Base-by-base conservation (phyloP, 2,797 vertebrate genomes). In the Nothura maculosa region DNA sequence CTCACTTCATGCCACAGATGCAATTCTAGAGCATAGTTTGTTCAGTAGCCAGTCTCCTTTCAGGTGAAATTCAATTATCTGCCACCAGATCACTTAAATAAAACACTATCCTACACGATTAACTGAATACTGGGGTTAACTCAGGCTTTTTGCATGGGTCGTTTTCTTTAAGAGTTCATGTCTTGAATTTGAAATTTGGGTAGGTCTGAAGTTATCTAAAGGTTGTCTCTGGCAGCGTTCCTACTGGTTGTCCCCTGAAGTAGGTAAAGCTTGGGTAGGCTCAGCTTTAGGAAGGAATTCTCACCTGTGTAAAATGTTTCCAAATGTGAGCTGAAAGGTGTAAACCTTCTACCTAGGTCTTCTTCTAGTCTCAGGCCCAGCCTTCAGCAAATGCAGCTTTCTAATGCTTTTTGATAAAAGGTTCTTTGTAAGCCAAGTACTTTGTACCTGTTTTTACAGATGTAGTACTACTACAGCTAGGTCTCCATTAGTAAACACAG, bases 381-480 rank as follows among this genome's bases (percentile, higher is more conserved):
- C 45, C 27, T 90, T 81, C 28, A 79, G 63, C 63, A 91, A 92
- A 69, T 63, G 68, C 28, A 58, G 10, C 25, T 84, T 77, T 90
- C 43, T 13, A 74, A 42, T 42, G 15, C 19, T 69, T 93, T 90
- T 85, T 85, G 85, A 28, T 9, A 19, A 62, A 81, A 77, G 8
- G 14, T 80, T 34, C 21, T 30, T 38, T 66, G 85, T 83, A 80
- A 82, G 18, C 42, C 50, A 69, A 63, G 30, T 85, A n/a, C 30
- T 82, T 82, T 32, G 38, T 81, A 85, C 86, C 52, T 85, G 76
- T n/a, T 92, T 73, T 61, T 90, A 78, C 54, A 95, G 82, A 85
- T 82, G 67, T 57, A 93, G 61, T 38, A 38, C 85, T 69, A 30
- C 63, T 78, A 48, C 62, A 81, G 66, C 76, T 83, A 90, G n/a